phyloP scores from a whole-genome alignment of 2,113 vertebrate species.

The Apodemus speciosus region DNA sequence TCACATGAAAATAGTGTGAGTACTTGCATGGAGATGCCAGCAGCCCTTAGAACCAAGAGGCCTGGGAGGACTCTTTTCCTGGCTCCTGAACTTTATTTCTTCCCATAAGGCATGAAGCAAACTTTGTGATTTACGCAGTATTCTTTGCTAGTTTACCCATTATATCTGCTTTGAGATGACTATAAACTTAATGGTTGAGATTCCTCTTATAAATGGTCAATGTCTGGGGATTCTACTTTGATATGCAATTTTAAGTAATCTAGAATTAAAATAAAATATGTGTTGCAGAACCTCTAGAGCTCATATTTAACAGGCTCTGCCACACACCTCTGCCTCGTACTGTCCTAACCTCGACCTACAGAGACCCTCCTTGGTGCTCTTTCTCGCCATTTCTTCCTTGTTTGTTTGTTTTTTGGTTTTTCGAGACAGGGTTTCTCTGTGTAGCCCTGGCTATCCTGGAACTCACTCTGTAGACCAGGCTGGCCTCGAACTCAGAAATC shows the following conservation, averaged over 20 bases:
- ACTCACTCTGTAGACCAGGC: too few species aligned
- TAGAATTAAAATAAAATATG: neutral
- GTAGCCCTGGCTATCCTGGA: too few species aligned
- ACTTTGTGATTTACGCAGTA: neutral
- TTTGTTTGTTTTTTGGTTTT: too few species aligned
- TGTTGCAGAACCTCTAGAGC: neutral
- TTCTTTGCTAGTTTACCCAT: neutral
- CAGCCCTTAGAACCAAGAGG: neutral
- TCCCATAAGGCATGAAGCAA: neutral
- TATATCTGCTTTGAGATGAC: neutral
- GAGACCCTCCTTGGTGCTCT: neutral
- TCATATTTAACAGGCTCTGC: neutral
- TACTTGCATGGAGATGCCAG: neutral
- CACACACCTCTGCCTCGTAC: too few species aligned
- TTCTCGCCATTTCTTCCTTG: neutral
- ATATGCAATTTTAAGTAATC: neutral
- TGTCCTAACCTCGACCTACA: neutral
- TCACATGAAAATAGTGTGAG: neutral
- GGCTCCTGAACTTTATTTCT: neutral
- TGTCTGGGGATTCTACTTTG: neutral
- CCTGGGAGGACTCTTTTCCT: neutral
- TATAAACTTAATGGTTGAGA: neutral
- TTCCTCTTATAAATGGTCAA: neutral
- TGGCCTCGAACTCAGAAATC: too few species aligned
- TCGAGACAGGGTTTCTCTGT: too few species aligned